phyloP scores from a whole-genome alignment of 2,888 invertebrate genomes.

The Ormyrus labotus region DNA sequence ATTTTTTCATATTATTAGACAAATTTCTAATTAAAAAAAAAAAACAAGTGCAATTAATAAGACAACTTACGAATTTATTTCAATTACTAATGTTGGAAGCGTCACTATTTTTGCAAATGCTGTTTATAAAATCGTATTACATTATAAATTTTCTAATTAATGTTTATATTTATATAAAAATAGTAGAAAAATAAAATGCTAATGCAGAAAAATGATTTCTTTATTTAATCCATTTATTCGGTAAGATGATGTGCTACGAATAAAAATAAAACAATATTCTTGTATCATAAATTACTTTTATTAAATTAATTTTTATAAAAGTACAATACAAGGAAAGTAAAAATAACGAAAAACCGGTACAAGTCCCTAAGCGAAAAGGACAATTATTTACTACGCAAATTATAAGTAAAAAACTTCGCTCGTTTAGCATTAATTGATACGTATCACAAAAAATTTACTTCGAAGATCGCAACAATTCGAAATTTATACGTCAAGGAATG shows the following conservation, averaged over 20 bases:
- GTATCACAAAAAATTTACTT: conserved; percentile 43
- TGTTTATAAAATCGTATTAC: not conserved
- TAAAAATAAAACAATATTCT: not conserved
- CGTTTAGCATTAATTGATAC: conserved; percentile 28
- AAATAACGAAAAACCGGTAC: conserved; percentile 33
- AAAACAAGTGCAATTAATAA: too few relatives aligned
- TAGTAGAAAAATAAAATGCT: too few relatives aligned
- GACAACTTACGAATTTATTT: too few relatives aligned
- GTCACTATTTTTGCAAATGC: too few relatives aligned
- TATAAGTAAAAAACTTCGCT: conserved; percentile 29
- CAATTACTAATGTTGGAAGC: too few relatives aligned
- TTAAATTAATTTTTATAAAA: conserved; percentile 49
- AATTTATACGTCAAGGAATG: conserved; percentile 26
- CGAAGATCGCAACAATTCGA: conserved; percentile 34
- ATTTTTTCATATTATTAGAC: too few relatives aligned
- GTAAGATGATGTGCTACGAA: too few relatives aligned
- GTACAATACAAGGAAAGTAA: conserved; percentile 41
- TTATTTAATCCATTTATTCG: too few relatives aligned
- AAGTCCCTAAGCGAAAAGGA: conserved; percentile 17
- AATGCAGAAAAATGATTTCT: too few relatives aligned
- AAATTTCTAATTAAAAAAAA: too few relatives aligned
- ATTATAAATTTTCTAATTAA: too few relatives aligned
- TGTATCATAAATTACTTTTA: conserved; percentile 52
- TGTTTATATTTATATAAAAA: too few relatives aligned
- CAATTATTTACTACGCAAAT: conserved; percentile 5